Evolutionary conservation across 2,888 invertebrate genomes (phyloP).

Genomic region (Tridacna gigas): DNA sequence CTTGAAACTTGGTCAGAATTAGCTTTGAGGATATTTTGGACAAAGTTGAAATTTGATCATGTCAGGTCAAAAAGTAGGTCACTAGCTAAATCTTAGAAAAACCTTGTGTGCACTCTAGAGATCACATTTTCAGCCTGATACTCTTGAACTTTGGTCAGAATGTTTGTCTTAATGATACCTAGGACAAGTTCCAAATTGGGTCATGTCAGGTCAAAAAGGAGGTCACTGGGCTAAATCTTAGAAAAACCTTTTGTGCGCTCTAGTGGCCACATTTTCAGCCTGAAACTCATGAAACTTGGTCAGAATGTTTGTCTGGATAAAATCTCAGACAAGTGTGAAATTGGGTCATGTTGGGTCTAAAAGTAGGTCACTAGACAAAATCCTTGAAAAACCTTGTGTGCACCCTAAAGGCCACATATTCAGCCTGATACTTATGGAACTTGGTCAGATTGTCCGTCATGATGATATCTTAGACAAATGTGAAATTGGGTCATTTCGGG

Average conservation of each 20-base stretch:
- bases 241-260: neutral
- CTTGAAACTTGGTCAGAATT: neutral
- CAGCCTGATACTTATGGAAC: too few species aligned
- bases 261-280: neutral
- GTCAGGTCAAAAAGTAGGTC: too few species aligned
- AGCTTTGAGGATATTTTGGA: neutral
- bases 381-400: too few species aligned
- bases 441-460: too few species aligned
- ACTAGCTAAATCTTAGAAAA: neutral
- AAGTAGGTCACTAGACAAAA: too few species aligned
- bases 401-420: too few species aligned
- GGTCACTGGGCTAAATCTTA: conserved; percentile 6
- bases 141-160: neutral
- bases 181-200: neutral
- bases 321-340: too few species aligned
- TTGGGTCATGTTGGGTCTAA: too few species aligned
- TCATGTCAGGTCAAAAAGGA: neutral
- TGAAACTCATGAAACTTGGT: neutral
- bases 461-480: too few species aligned
- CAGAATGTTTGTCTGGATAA: neutral
- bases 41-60: neutral
- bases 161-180: conserved; percentile 4
- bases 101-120: neutral
- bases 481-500: too few species aligned
- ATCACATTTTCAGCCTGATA: neutral